These are phyloP conservation scores for Myiothlypis coronata DNA, from an alignment of 2,797 vertebrate species.

Conservation along the genomic window DNA sequence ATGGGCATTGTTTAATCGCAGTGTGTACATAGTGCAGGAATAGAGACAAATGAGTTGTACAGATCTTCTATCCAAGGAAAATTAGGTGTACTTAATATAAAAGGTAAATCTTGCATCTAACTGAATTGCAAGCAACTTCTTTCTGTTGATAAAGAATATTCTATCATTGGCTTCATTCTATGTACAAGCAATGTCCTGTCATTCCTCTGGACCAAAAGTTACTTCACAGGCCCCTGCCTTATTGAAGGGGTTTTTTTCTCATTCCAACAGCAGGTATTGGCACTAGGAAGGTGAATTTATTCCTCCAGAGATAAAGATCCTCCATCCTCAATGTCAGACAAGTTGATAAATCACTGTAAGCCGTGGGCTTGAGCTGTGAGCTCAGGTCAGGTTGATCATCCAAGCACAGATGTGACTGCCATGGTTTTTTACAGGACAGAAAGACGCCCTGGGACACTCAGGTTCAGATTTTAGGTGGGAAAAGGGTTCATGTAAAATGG, in stretches of 20 bases:
- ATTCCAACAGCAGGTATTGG: background rate
- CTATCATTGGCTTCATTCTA: background rate
- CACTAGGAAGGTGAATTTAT: background rate
- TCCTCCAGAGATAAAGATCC: background rate
- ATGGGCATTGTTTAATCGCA: background rate
- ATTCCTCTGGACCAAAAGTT: background rate
- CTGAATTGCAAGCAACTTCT: background rate
- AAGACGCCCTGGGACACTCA: background rate
- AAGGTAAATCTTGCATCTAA: background rate
- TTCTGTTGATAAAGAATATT: background rate
- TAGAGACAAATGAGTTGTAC: background rate
- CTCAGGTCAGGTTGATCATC: background rate
- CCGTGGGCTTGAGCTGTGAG: background rate
- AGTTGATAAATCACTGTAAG: background rate
- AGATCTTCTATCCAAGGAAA: background rate
- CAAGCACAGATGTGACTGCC: accelerated
- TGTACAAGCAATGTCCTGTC: background rate
- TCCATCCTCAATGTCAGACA: background rate
- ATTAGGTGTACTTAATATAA: background rate
- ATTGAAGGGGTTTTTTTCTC: background rate
- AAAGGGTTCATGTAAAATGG: background rate
- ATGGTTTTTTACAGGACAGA: background rate
- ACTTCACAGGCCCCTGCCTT: background rate
- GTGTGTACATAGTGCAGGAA: background rate
- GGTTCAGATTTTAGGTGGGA: background rate